These are phyloP conservation scores for Brachionus calyciflorus DNA, from an alignment of 1,140 invertebrate species.

Conservation along the genomic window DNA sequence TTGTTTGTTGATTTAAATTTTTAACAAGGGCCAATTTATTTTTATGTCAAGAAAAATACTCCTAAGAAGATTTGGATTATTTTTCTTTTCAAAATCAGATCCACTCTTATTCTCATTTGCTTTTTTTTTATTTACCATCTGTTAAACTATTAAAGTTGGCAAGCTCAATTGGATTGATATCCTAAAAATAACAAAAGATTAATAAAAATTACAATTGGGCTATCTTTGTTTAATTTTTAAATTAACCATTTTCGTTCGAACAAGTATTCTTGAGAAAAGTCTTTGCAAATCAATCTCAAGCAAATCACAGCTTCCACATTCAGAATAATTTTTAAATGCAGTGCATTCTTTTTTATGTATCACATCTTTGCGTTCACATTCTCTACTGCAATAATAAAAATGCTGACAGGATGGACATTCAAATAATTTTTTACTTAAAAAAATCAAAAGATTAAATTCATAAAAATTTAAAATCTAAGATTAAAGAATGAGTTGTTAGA, in stretches of 20 bases:
- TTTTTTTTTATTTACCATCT: background rate
- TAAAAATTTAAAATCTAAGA: background rate
- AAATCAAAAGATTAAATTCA: background rate
- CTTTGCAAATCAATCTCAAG: background rate
- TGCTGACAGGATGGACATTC: constrained; percentile 16
- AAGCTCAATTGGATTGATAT: background rate
- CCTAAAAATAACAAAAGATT: background rate
- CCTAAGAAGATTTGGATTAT: too few species aligned
- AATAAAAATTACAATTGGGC: background rate
- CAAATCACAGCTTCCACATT: background rate
- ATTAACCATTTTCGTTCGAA: background rate
- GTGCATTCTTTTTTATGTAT: background rate
- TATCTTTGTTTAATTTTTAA: background rate
- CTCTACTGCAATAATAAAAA: background rate
- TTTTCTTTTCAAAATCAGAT: too few species aligned
- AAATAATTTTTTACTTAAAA: background rate
- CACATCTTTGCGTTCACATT: constrained; percentile 11
- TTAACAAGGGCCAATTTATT: too few species aligned
- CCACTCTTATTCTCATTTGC: background rate
- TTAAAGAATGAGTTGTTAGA: background rate
- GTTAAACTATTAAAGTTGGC: background rate
- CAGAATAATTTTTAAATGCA: constrained; percentile 8
- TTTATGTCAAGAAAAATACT: too few species aligned
- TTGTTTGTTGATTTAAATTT: too few species aligned
- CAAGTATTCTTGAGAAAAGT: constrained; percentile 9